These are phyloP conservation scores for Callorhinus ursinus DNA, from an alignment of 2,113 vertebrate species.

Conservation along the genomic window DNA sequence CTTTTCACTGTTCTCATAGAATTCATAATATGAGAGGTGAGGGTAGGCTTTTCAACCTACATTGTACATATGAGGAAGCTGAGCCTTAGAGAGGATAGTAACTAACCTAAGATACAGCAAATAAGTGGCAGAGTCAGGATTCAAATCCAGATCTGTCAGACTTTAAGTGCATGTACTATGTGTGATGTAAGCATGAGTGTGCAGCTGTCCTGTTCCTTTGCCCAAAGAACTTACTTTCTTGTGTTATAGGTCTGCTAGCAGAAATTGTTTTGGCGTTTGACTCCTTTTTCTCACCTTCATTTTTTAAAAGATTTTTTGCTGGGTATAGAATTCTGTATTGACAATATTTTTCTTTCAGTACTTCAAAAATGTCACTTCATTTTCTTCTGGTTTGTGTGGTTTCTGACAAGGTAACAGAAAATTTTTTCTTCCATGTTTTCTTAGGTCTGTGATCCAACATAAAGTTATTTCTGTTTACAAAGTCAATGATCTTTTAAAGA, in stretches of 20 bases:
- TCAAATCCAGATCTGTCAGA: not conserved
- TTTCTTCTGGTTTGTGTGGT: not conserved
- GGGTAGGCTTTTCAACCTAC: not conserved
- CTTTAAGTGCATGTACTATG: accelerated
- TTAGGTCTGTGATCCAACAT: not conserved
- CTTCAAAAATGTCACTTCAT: not conserved
- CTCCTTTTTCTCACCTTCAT: not conserved
- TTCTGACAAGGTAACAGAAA: not conserved
- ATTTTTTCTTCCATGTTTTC: not conserved
- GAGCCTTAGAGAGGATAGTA: not conserved
- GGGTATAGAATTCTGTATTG: not conserved
- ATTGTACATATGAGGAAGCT: not conserved
- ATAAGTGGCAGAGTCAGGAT: not conserved
- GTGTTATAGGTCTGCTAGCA: not conserved
- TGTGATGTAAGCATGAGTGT: not conserved
- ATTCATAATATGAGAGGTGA: not conserved
- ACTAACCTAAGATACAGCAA: not conserved
- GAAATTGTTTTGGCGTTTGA: not conserved
- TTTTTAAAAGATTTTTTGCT: not conserved
- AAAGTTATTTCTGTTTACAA: not conserved
- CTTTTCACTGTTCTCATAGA: not conserved
- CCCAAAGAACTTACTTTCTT: not conserved
- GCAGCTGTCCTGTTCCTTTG: not conserved
- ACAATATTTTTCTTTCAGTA: not conserved
- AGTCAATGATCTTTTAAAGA: not conserved